Evolutionary conservation across 2,888 invertebrate genomes (phyloP).

Genomic region (Margaritifera margaritifera): DNA sequence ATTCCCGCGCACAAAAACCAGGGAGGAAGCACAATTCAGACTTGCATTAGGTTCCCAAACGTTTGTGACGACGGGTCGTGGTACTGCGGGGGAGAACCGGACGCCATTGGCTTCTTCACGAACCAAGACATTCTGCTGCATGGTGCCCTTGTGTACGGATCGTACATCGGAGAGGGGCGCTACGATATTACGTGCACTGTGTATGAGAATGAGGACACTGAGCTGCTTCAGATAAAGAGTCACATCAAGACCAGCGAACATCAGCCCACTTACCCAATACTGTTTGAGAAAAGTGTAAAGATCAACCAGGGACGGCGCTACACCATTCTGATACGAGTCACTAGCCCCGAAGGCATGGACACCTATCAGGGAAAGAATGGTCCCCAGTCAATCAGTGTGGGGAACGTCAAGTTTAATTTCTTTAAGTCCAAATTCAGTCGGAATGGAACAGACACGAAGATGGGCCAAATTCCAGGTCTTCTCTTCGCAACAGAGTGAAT

Average conservation of each 20-base stretch:
- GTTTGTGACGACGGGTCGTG: constrained; percentile 48
- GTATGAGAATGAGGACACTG: constrained; percentile 30
- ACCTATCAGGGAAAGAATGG: constrained; percentile 48
- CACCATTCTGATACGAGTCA: constrained; percentile 35
- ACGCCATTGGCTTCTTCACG: constrained; percentile 37
- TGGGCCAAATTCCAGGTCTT: constrained; percentile 49
- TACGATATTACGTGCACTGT: constrained; percentile 43
- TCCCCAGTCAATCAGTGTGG: constrained; percentile 26
- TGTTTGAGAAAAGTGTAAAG: constrained; percentile 33
- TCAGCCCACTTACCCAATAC: constrained; percentile 42
- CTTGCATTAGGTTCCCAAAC: constrained; percentile 39
- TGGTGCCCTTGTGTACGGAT: constrained; percentile 44
- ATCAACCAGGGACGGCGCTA: constrained; percentile 32
- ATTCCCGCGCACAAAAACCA: constrained; percentile 25
- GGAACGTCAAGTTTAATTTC: constrained; percentile 39
- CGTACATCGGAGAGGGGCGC: constrained; percentile 45
- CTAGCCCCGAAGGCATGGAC: constrained; percentile 43
- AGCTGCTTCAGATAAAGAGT: constrained; percentile 30
- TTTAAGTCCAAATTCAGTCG: constrained; percentile 43
- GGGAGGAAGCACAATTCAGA: constrained; percentile 34
- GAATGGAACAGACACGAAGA: constrained; percentile 49
- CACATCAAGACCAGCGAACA: constrained; percentile 44
- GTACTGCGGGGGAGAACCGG: constrained; percentile 50
- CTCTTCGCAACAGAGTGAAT: constrained; percentile 28
- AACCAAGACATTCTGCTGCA: constrained; percentile 38